These are phyloP conservation scores for Epinotia bilunana DNA, from an alignment of 2,888 invertebrate species.

Conservation along the genomic window DNA sequence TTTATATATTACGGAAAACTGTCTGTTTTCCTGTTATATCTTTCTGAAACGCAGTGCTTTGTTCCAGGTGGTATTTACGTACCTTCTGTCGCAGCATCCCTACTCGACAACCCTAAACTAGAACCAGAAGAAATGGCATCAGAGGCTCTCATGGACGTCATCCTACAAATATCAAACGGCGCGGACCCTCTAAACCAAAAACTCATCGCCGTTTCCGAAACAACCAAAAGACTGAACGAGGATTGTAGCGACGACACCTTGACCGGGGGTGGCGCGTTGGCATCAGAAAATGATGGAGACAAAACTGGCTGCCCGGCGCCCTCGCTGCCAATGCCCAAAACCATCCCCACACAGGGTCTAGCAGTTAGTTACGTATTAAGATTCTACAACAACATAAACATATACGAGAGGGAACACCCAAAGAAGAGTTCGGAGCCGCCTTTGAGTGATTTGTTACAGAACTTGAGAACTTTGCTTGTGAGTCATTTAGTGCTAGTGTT, in stretches of 20 bases:
- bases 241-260: constrained; percentile 73
- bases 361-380: constrained; percentile 78
- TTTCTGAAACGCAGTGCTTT: constrained; percentile 24
- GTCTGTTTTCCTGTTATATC: too few species aligned
- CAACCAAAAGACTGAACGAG: constrained; percentile 77
- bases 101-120: constrained; percentile 81
- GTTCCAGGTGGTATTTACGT: constrained; percentile 82
- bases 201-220: constrained; percentile 72
- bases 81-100: constrained; percentile 82
- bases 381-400: constrained; percentile 88
- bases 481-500: constrained; percentile 85
- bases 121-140: constrained; percentile 84
- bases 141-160: constrained; percentile 87
- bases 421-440: constrained; percentile 91
- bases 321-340: constrained; percentile 73
- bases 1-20: not conserved
- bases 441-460: constrained; percentile 87
- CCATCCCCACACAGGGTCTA: constrained; percentile 73
- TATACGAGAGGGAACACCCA: constrained; percentile 90
- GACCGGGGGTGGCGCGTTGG: constrained; percentile 67
- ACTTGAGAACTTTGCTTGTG: constrained; percentile 82
- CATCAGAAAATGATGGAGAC: constrained; percentile 68
- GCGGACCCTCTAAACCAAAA: constrained; percentile 84
- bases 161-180: constrained; percentile 84
- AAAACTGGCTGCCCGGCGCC: constrained; percentile 77